phyloP scores from a whole-genome alignment of 1,140 invertebrate genomes.

The Cydia amplana region DNA sequence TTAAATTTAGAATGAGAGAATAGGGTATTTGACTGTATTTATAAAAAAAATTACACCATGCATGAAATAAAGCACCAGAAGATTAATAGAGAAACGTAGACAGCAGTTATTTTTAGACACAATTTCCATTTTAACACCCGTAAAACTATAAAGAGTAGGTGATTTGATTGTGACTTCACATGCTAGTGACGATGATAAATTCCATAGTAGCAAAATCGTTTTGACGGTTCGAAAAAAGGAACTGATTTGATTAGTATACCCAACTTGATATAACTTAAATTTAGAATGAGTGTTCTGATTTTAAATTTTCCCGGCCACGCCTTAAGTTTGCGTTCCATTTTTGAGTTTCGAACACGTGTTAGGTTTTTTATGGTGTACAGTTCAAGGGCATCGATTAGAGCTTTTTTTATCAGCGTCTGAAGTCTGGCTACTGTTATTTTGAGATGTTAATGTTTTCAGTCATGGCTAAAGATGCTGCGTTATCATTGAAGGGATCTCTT shows the following conservation, averaged over 20 bases:
- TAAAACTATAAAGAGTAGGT: too few relatives aligned
- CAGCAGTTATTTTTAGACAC: too few relatives aligned
- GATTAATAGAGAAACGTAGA: too few relatives aligned
- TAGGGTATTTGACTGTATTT: too few relatives aligned
- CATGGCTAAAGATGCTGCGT: neutral
- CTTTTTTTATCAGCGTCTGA: neutral
- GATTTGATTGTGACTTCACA: too few relatives aligned
- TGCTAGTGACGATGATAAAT: too few relatives aligned
- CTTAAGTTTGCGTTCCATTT: slow-evolving; percentile 18
- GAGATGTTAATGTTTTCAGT: neutral
- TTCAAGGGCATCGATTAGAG: slow-evolving; percentile 24
- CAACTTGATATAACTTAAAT: neutral
- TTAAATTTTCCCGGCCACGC: neutral
- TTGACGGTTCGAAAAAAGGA: too few relatives aligned
- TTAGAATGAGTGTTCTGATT: neutral
- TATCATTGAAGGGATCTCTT: neutral
- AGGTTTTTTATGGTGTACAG: slow-evolving; percentile 22
- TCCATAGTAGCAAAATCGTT: too few relatives aligned
- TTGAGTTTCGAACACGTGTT: slow-evolving; percentile 18
- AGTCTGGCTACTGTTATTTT: slow-evolving; percentile 4
- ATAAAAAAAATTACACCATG: too few relatives aligned
- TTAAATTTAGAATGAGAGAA: neutral
- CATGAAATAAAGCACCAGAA: too few relatives aligned
- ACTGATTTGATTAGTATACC: too few relatives aligned
- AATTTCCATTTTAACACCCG: too few relatives aligned